Evolutionary conservation across 2,113 vertebrate species (phyloP).

Genomic region (Mystacornis crossleyi): DNA sequence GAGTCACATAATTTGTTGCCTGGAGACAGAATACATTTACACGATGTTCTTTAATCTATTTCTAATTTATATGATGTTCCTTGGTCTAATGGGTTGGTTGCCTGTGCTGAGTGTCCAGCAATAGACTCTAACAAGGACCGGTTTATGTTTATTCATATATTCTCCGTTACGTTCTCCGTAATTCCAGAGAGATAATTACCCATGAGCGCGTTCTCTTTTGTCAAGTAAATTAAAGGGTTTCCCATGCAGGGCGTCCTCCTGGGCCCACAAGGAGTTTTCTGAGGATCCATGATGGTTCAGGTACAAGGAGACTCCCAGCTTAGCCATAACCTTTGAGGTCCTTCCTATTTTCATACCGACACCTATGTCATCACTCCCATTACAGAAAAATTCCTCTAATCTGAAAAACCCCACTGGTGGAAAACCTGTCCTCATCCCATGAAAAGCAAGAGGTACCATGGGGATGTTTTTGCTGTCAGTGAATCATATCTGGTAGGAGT

Average conservation of each 20-base stretch:
- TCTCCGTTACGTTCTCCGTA: background rate
- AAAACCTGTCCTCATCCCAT: conserved; percentile 66
- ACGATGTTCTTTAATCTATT: conserved; percentile 11
- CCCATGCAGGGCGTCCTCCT: background rate
- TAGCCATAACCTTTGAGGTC: conserved; percentile 65
- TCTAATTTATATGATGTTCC: conserved; percentile 28
- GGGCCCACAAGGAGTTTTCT: conserved; percentile 37
- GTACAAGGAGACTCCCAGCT: conserved; percentile 59
- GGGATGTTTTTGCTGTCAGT: conserved; percentile 66
- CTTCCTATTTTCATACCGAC: conserved; percentile 68
- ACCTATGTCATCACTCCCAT: conserved; percentile 52
- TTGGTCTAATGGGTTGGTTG: background rate
- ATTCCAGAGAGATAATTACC: conserved; percentile 70
- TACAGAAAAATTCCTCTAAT: conserved; percentile 69
- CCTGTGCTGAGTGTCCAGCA: background rate
- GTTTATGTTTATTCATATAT: conserved; percentile 20
- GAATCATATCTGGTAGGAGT: conserved; percentile 72
- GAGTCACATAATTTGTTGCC: conserved; percentile 3
- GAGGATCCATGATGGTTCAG: conserved; percentile 22
- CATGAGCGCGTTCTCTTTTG: background rate
- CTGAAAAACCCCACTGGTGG: conserved; percentile 47
- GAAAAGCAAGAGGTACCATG: conserved; percentile 57
- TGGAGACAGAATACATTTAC: background rate
- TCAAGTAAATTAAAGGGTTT: conserved; percentile 57
- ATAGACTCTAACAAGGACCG: background rate